Conservation (phyloP, 1,140 invertebrate genomes). For the Magallana angulata region DNA sequence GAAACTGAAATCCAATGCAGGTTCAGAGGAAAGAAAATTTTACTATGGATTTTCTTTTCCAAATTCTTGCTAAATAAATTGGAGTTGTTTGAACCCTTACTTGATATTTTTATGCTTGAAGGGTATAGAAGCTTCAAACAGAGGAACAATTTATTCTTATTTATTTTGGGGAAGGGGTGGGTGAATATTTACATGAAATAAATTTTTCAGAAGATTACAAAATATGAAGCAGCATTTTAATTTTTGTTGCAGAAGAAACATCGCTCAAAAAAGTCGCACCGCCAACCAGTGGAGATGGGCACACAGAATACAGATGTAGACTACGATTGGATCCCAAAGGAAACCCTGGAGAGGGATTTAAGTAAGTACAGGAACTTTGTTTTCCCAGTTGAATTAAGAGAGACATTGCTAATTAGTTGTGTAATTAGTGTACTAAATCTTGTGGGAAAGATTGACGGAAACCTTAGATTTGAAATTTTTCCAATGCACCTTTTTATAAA, state of each 20-base stretch:
- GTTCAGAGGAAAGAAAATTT: slow-evolving; percentile 16
- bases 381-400: too few species aligned
- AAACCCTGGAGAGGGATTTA: slow-evolving; percentile 80
- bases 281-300: slow-evolving; percentile 86
- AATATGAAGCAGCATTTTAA: not conserved
- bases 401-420: too few species aligned
- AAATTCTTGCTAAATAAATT: slow-evolving; percentile 2
- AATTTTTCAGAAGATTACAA: not conserved
- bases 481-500: too few species aligned
- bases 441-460: too few species aligned
- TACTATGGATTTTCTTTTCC: not conserved
- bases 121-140: not conserved
- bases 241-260: slow-evolving; percentile 71
- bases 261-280: slow-evolving; percentile 82
- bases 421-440: too few species aligned
- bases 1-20: not conserved
- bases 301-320: slow-evolving; percentile 91
- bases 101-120: not conserved
- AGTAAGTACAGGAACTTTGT: slow-evolving; percentile 63
- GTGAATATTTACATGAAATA: not conserved
- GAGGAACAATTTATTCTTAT: not conserved
- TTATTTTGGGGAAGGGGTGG: too few species aligned
- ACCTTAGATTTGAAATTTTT: too few species aligned
- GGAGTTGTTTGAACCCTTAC: not conserved
- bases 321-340: slow-evolving; percentile 98